Evolutionary conservation across 2,113 vertebrate genomes (phyloP).

Genomic region (Amblyornis subalaris): DNA sequence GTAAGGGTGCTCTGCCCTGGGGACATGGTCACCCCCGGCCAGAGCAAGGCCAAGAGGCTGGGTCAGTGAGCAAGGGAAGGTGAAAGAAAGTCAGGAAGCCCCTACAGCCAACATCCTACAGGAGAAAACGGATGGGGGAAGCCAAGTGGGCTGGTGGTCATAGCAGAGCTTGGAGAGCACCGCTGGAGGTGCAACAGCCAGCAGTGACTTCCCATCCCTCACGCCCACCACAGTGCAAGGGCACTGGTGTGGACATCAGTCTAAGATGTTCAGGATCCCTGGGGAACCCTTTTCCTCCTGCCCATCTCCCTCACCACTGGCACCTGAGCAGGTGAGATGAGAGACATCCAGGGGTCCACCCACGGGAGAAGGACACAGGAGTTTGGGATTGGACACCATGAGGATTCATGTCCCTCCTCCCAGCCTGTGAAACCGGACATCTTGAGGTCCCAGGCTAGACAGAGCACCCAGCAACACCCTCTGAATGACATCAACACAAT

Average conservation of each 20-base stretch:
- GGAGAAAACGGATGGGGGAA: neutral
- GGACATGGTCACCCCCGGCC: accelerated
- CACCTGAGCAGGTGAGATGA: accelerated
- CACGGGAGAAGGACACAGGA: accelerated
- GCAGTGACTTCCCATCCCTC: neutral
- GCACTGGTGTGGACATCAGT: accelerated
- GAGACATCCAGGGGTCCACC: neutral
- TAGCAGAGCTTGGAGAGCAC: neutral
- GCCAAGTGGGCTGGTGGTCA: neutral
- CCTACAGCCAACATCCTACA: accelerated
- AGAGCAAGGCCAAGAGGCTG: neutral
- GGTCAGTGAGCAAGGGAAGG: accelerated
- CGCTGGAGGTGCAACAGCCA: neutral
- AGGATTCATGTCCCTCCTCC: accelerated
- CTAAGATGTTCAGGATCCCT: neutral
- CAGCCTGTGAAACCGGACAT: neutral
- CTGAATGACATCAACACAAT: accelerated
- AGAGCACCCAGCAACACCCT: neutral
- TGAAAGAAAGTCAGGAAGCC: neutral
- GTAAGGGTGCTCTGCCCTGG: neutral
- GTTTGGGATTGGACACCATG: accelerated
- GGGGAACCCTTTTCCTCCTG: neutral
- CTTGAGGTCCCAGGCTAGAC: neutral
- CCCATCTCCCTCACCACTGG: neutral
- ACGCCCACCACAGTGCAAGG: neutral